Evolutionary conservation across 2,797 vertebrate genomes (phyloP).

Genomic region (Megaceryle alcyon): DNA sequence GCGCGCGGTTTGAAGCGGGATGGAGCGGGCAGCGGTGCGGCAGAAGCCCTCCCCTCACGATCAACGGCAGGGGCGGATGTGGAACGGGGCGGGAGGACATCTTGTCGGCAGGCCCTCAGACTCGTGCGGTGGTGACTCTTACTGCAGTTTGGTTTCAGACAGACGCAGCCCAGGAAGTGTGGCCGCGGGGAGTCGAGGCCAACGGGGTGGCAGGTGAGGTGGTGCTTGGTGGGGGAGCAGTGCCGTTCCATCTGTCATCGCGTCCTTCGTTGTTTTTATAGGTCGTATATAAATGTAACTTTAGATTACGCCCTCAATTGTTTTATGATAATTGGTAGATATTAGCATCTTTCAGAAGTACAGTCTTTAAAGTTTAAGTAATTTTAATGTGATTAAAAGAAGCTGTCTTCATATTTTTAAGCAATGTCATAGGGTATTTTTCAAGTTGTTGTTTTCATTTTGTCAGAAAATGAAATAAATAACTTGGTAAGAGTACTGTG

Average conservation of each 20-base stretch:
- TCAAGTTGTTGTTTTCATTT: not conserved
- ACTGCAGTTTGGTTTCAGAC: not conserved
- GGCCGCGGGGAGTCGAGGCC: not conserved
- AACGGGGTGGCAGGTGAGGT: not conserved
- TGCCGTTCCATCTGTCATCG: fast-evolving
- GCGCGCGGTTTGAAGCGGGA: not conserved
- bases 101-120: not conserved
- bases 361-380: too few species aligned
- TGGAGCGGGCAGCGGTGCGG: not conserved
- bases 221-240: not conserved
- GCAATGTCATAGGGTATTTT: fast-evolving
- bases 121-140: too few species aligned
- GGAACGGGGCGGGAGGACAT: not conserved
- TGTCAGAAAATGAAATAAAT: not conserved
- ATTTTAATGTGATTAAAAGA: not conserved
- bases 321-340: not conserved
- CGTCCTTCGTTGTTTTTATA: fast-evolving
- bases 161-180: not conserved
- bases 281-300: fast-evolving
- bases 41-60: too few species aligned
- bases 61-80: not conserved
- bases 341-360: fast-evolving
- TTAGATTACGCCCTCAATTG: fast-evolving
- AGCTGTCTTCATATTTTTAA: fast-evolving
- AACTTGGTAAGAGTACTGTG: too few species aligned